Evolutionary conservation across 2,113 vertebrate species (phyloP), one percentile per base, ranked within the genome.

Genomic region (Haemorhous mexicanus): DNA sequence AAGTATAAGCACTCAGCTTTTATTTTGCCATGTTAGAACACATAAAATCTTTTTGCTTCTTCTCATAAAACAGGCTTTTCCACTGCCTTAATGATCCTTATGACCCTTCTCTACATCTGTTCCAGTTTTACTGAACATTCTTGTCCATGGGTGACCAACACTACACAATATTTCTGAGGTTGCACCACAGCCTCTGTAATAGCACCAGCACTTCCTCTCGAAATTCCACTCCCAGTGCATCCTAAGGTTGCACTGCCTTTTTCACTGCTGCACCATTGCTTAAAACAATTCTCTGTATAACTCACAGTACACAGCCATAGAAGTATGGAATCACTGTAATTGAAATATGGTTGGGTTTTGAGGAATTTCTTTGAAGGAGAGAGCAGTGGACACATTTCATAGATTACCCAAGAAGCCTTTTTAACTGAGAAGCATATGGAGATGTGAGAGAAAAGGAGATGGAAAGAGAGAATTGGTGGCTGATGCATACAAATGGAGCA

Each of bases 281-380:
- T 84, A 84, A 76, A 84, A 78, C 70, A 80, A 87, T 86, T 74
- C 26, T 80, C 64, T 81, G 28, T 75, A 37, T 22, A 86, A 77
- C 55, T 52, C 80, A 74, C 0, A 0, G 74, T 37, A 33, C 4
- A 70, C 24, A 80, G 58, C 56, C 89, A 68, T 7, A 59, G 30
- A 72, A 83, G 83, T 78, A 94, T 94, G 92, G 92, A 86, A 94
- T 88, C 87, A 90, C 76, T 96, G 41, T 63, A 93, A 92, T 21
- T 88, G 90, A 97, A 95, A 92, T 94, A 95, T 84, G 85, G 82
- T 80, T 67, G 75, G 72, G 64, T 81, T 96, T 77, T 92, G 39
- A 94, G 85, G 90, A 94, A 96, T 94, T 93, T 94, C 94, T 96
- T 96, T 95, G 94, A 95, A 96, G 93, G 50, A 73, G 27, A 81